Conservation (phyloP, 2,888 invertebrate species). For the Sialis lutaria region DNA sequence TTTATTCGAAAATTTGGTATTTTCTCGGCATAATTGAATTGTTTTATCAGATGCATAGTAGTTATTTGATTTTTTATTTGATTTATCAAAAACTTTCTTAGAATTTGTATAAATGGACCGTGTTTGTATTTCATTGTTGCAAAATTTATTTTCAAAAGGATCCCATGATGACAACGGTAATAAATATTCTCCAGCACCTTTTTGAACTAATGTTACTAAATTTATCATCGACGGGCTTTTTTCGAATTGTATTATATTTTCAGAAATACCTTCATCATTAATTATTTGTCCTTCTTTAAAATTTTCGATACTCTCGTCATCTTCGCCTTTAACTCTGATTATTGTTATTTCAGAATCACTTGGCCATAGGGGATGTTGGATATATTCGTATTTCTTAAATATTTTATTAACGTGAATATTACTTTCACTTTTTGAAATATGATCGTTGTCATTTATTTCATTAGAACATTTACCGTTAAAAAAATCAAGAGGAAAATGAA, state of each 20-base stretch:
- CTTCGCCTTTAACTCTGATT: conserved; percentile 29
- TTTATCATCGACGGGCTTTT: conserved; percentile 40
- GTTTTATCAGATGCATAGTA: no score
- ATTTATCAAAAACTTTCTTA: no score
- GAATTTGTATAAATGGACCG: no score
- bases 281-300: conserved; percentile 15
- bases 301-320: conserved; percentile 9
- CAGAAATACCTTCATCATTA: conserved; percentile 28
- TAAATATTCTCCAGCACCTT: conserved; percentile 29
- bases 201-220: conserved; percentile 28
- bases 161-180: conserved; percentile 40
- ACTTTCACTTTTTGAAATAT: background rate
- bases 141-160: conserved; percentile 13
- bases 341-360: conserved; percentile 43
- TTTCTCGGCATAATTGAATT: no score
- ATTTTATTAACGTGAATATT: no score
- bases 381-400: no score
- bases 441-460: background rate
- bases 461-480: background rate
- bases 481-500: background rate
- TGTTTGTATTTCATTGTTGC: no score
- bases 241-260: conserved; percentile 36
- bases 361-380: conserved; percentile 23
- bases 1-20: no score
- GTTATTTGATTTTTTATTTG: no score